A percentile compares a stretch with the other conserved stretches of the same genome.
These are phyloP conservation scores for Alviniconcha strummeri DNA, from an alignment of 2,888 invertebrate genomes.

Conservation along the genomic window DNA sequence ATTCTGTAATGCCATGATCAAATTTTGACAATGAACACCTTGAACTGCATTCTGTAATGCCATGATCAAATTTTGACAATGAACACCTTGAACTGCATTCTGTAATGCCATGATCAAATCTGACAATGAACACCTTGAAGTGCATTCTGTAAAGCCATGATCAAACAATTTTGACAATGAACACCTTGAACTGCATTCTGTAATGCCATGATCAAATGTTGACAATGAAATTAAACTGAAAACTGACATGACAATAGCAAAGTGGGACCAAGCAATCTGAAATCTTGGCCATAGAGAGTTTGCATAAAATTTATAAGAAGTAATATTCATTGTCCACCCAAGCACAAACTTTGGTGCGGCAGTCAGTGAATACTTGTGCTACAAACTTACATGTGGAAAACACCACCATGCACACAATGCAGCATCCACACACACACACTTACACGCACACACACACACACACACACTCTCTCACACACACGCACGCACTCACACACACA, in stretches of 20 bases:
- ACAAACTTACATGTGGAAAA: too few relatives aligned
- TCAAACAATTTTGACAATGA: slow-evolving; percentile 75
- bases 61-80: slow-evolving; percentile 73
- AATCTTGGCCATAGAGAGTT: too few relatives aligned
- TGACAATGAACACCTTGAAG: slow-evolving; percentile 82
- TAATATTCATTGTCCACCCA: too few relatives aligned
- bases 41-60: slow-evolving; percentile 86
- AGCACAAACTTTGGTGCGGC: too few relatives aligned
- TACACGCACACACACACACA: too few relatives aligned
- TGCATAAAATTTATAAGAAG: too few relatives aligned
- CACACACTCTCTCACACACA: too few relatives aligned
- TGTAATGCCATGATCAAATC: slow-evolving; percentile 68
- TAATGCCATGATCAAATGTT: slow-evolving; percentile 32
- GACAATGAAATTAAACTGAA: slow-evolving; percentile 86
- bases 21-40: slow-evolving; percentile 76
- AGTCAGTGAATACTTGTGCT: too few relatives aligned
- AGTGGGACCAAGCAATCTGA: too few relatives aligned
- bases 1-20: slow-evolving; percentile 77
- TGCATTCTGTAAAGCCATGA: slow-evolving; percentile 80
- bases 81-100: slow-evolving; percentile 86
- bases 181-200: slow-evolving; percentile 80
- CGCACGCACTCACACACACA: too few relatives aligned
- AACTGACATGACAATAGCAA: slow-evolving; percentile 77
- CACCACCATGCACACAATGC: too few relatives aligned
- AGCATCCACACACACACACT: too few relatives aligned